phyloP scores from a whole-genome alignment of 2,113 vertebrate species.

The Psophia crepitans region DNA sequence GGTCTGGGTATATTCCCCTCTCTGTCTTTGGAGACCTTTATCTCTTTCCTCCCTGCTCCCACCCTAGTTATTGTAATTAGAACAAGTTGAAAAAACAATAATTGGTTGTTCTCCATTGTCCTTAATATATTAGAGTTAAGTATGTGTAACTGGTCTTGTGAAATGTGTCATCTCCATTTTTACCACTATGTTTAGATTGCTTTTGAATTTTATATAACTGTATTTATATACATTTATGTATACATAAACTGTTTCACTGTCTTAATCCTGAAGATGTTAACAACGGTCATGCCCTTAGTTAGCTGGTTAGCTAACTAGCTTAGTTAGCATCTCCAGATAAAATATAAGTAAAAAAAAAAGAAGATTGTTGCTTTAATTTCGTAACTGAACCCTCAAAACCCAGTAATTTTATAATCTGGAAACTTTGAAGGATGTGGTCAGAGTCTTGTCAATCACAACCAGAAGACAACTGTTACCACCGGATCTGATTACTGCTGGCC shows the following conservation, averaged over 20 bases:
- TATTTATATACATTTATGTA: not conserved
- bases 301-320: not conserved
- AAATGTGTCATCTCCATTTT: not conserved
- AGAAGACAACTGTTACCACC: not conserved
- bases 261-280: not conserved
- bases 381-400: conserved; percentile 26
- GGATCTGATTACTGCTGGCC: conserved; percentile 5
- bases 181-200: not conserved
- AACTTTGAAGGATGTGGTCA: conserved; percentile 59
- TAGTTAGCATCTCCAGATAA: not conserved
- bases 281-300: not conserved
- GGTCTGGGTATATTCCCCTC: not conserved
- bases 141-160: not conserved
- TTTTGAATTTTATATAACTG: not conserved
- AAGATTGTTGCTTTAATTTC: not conserved
- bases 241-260: not conserved
- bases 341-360: not conserved
- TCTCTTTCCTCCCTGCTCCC: not conserved
- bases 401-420: conserved; percentile 19
- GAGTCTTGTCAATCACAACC: conserved; percentile 58
- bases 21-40: not conserved
- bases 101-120: not conserved
- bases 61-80: not conserved
- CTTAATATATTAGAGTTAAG: not conserved
- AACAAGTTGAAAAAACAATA: not conserved